These are phyloP conservation scores for Galaxea fascicularis DNA, from an alignment of 92 coral and sea anemone genomes.

Conservation along the genomic window DNA sequence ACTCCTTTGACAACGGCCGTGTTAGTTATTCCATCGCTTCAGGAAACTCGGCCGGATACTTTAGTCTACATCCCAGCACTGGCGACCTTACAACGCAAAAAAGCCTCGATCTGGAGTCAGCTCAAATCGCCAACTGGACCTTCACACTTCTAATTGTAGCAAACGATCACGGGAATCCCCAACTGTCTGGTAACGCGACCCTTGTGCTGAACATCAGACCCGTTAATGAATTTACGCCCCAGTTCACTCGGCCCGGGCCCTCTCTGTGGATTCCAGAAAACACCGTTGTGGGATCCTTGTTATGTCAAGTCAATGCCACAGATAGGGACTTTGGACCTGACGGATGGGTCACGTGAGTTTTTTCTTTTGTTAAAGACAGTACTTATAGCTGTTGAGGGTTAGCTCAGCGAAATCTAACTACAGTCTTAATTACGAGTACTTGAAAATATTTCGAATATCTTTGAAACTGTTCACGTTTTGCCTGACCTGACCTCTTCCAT, in stretches of 20 bases:
- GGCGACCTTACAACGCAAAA: constrained; percentile 61
- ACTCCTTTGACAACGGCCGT: constrained; percentile 79
- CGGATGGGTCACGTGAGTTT: constrained; percentile 71
- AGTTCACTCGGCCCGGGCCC: constrained; percentile 38
- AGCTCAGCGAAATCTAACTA: not conserved
- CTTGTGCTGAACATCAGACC: constrained; percentile 45
- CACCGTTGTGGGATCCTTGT: constrained; percentile 55
- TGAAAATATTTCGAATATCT: too few relatives aligned
- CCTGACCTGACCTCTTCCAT: too few relatives aligned
- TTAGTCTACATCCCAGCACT: constrained; percentile 56
- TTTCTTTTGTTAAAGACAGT: not conserved
- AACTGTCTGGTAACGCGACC: constrained; percentile 57
- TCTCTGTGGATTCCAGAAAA: constrained; percentile 61
- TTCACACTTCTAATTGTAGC: constrained; percentile 66
- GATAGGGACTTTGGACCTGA: constrained; percentile 82
- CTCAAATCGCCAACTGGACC: constrained; percentile 62
- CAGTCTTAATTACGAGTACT: not conserved
- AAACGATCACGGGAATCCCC: constrained; percentile 78
- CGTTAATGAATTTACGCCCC: constrained; percentile 79
- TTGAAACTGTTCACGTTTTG: too few relatives aligned
- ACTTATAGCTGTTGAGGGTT: not conserved
- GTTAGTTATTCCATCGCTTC: constrained; percentile 64
- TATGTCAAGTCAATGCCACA: constrained; percentile 68
- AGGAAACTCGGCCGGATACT: constrained; percentile 69
- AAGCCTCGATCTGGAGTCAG: constrained; percentile 79